These are phyloP conservation scores for Apeira syringaria DNA, from an alignment of 2,888 invertebrate species.

Conservation along the genomic window DNA sequence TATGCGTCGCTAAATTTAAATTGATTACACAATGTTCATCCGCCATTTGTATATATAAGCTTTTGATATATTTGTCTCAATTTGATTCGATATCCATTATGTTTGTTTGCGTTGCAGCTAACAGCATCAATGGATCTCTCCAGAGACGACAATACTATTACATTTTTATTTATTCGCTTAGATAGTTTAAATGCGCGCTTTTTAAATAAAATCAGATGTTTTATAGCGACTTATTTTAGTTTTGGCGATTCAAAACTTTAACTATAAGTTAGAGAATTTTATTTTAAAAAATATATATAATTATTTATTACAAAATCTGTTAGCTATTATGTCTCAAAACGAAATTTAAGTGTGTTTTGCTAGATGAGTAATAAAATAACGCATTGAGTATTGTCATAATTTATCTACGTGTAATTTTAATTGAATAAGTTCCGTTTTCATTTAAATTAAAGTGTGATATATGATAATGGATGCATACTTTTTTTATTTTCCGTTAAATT, in stretches of 20 bases:
- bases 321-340: conserved; percentile 59
- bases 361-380: conserved; percentile 53
- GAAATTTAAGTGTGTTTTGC: conserved; percentile 55
- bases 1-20: conserved; percentile 36
- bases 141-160: conserved; percentile 47
- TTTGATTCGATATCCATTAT: conserved; percentile 69
- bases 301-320: conserved; percentile 73
- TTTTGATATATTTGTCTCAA: conserved; percentile 58
- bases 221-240: conserved; percentile 79
- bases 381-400: conserved; percentile 44
- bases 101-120: conserved; percentile 70
- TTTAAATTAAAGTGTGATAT: conserved; percentile 76
- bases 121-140: conserved; percentile 69
- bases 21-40: conserved; percentile 37
- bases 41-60: conserved; percentile 57
- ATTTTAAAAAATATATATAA: conserved; percentile 41
- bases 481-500: conserved; percentile 63
- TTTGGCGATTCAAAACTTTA: conserved; percentile 82
- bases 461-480: conserved; percentile 52
- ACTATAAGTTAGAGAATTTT: conserved; percentile 80
- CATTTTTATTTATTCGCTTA: conserved; percentile 22
- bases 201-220: conserved; percentile 53
- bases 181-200: conserved; percentile 46
- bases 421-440: conserved; percentile 50
- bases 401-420: conserved; percentile 24